Percentiles rank a stretch among this genome's conserved stretches.
Conservation (phyloP, 1,140 invertebrate genomes). For the Camponotus pennsylvanicus region DNA sequence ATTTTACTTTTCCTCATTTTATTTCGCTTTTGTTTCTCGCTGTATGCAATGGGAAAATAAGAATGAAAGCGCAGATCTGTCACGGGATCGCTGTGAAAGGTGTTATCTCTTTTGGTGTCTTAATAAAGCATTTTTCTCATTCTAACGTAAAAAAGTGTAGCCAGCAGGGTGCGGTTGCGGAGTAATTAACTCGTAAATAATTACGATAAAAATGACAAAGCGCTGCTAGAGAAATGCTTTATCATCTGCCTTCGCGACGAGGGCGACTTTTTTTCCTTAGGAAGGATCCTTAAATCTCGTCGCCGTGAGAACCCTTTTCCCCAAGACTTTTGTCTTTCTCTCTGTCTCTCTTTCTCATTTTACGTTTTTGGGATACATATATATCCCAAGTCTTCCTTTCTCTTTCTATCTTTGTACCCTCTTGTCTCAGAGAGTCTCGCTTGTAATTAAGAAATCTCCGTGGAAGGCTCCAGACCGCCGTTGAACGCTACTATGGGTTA, state of each 20-base stretch:
- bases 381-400: background rate
- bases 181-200: constrained; percentile 85
- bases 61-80: constrained; percentile 16
- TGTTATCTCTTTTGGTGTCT: constrained; percentile 44
- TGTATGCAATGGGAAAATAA: background rate
- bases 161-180: constrained; percentile 4
- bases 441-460: constrained; percentile 86
- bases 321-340: constrained; percentile 54
- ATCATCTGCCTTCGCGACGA: constrained; percentile 71
- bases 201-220: constrained; percentile 85
- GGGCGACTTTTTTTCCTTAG: constrained; percentile 61
- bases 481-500: constrained; percentile 78
- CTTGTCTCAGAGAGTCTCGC: constrained; percentile 54
- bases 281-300: constrained; percentile 79
- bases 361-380: background rate
- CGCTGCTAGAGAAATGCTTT: constrained; percentile 76
- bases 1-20: background rate
- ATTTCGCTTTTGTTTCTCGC: background rate
- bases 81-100: constrained; percentile 35
- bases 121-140: constrained; percentile 60
- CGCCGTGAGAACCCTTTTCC: constrained; percentile 76
- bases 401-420: constrained; percentile 49
- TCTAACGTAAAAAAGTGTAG: constrained; percentile 38
- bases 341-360: constrained; percentile 41
- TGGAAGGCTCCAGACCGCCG: constrained; percentile 75